A percentile compares a stretch with the other conserved stretches of the same genome.
Evolutionary conservation across 2,797 vertebrate species (phyloP).

Genomic region (Hydrocynus forskahlii): DNA sequence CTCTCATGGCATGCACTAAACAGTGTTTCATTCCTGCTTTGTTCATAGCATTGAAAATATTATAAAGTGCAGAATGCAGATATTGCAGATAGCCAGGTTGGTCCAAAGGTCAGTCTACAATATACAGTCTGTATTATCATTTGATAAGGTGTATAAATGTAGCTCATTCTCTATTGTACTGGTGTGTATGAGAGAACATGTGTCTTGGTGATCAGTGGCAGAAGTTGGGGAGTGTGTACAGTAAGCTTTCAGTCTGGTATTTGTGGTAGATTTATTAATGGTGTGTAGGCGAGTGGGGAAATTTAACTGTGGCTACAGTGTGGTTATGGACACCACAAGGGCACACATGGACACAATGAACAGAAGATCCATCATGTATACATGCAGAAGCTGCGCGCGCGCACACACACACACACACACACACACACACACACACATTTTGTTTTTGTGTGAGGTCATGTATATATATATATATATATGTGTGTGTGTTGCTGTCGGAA

Average conservation of each 20-base stretch:
- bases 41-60: not conserved
- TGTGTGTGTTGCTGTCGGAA: not conserved
- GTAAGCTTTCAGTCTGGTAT: conserved; percentile 46
- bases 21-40: not conserved
- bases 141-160: no score
- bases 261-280: conserved; percentile 53
- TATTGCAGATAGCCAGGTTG: not conserved
- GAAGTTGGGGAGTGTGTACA: conserved; percentile 41
- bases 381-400: conserved; percentile 8
- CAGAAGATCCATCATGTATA: conserved; percentile 39
- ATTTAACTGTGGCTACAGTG: conserved; percentile 47
- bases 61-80: not conserved
- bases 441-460: not conserved
- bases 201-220: conserved; percentile 37
- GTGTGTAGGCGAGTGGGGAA: conserved; percentile 45
- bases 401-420: not conserved
- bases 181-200: conserved; percentile 9
- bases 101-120: not conserved
- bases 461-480: no score
- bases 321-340: conserved; percentile 41
- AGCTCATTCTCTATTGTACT: not conserved
- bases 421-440: no score
- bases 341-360: conserved; percentile 51
- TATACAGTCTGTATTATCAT: conserved; percentile 1
- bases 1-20: not conserved